phyloP scores from a whole-genome alignment of 2,113 vertebrate species.

The Ailurus styani region DNA sequence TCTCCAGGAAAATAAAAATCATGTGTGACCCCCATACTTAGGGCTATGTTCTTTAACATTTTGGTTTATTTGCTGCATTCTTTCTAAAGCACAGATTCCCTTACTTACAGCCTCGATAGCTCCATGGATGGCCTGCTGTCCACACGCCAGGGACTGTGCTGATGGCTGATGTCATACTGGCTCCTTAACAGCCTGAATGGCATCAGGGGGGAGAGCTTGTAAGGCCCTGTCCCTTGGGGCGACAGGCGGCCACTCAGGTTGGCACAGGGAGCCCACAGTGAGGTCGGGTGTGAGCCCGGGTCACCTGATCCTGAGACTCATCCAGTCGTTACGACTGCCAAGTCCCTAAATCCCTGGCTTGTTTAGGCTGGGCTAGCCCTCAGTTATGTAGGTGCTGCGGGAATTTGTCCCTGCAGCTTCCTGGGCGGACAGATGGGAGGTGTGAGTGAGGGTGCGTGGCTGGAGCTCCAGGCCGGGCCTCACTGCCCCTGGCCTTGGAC shows the following conservation, averaged over 20 bases:
- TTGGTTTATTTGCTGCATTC: neutral
- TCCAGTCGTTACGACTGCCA: accelerated
- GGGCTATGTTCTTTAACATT: neutral
- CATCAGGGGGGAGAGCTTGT: accelerated
- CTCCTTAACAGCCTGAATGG: neutral
- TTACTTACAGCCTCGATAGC: accelerated
- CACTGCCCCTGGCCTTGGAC: neutral
- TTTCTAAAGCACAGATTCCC: neutral
- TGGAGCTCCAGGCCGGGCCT: neutral
- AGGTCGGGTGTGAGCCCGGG: neutral
- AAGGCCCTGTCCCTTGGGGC: accelerated
- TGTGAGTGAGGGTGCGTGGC: too few relatives aligned
- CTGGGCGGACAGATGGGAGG: accelerated
- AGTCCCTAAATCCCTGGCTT: accelerated
- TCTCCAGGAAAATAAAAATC: neutral
- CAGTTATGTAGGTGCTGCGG: accelerated
- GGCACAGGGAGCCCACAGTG: accelerated
- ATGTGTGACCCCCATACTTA: neutral
- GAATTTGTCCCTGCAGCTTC: neutral
- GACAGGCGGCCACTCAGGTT: neutral
- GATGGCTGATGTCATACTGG: accelerated
- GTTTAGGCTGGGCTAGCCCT: accelerated
- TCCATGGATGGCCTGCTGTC: accelerated
- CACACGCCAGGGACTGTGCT: accelerated
- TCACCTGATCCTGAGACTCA: neutral